Evolutionary conservation across 2,888 invertebrate genomes (phyloP).

Genomic region (Rhimphoctona megacephalus): DNA sequence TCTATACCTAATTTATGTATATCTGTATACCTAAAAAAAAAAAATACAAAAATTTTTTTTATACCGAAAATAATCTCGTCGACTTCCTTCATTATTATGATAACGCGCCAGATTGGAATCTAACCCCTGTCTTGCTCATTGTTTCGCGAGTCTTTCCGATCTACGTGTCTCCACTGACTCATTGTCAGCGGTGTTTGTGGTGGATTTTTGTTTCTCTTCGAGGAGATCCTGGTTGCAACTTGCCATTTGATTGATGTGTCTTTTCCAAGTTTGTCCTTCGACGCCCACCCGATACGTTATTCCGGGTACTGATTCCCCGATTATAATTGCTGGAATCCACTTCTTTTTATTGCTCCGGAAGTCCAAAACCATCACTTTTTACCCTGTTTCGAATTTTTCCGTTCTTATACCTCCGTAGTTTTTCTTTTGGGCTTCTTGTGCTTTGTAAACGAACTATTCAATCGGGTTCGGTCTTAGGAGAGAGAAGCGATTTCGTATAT

Average conservation of each 20-base stretch:
- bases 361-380: conserved; percentile 18
- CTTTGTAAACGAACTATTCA: conserved; percentile 3
- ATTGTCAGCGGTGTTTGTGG: too few relatives aligned
- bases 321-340: conserved; percentile 24
- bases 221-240: conserved; percentile 39
- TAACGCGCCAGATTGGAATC: too few relatives aligned
- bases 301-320: not conserved
- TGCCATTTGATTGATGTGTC: conserved; percentile 46
- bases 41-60: too few relatives aligned
- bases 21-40: too few relatives aligned
- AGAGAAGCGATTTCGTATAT: conserved; percentile 55
- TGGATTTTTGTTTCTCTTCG: conserved; percentile 6
- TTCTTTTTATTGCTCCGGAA: not conserved
- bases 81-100: too few relatives aligned
- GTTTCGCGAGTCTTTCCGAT: too few relatives aligned
- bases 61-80: too few relatives aligned
- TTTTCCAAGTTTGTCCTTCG: conserved; percentile 47
- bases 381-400: conserved; percentile 20
- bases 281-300: conserved; percentile 28
- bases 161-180: too few relatives aligned
- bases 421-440: conserved; percentile 29
- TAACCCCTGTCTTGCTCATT: too few relatives aligned
- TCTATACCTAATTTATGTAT: too few relatives aligned
- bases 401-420: conserved; percentile 24
- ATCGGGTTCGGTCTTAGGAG: conserved; percentile 22